Percentiles rank a stretch among this genome's conserved stretches.
phyloP scores from a whole-genome alignment of 2,113 vertebrate genomes.

The Oenanthe melanoleuca region DNA sequence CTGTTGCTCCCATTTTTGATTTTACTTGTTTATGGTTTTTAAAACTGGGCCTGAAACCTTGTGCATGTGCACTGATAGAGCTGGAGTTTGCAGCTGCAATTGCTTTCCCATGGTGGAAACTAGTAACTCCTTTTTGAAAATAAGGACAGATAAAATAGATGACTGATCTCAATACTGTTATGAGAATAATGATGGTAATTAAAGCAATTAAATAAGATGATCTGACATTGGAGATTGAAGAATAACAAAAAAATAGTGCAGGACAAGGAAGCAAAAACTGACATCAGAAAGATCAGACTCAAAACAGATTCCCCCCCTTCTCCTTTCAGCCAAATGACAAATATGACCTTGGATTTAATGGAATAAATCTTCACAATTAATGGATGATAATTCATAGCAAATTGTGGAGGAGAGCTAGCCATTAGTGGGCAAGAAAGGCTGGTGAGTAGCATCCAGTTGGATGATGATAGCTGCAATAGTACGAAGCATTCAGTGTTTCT shows the following conservation, averaged over 20 bases:
- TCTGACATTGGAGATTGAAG: not conserved
- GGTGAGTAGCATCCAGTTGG: not conserved
- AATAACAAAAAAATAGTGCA: not conserved
- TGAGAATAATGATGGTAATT: not conserved
- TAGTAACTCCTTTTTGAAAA: not conserved
- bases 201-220: not conserved
- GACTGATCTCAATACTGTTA: not conserved
- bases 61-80: not conserved
- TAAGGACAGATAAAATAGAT: not conserved
- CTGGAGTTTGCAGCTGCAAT: not conserved
- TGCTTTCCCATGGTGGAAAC: not conserved
- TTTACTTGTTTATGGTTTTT: not conserved
- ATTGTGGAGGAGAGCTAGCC: slow-evolving; percentile 4
- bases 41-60: not conserved
- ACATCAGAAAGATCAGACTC: not conserved
- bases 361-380: slow-evolving; percentile 34
- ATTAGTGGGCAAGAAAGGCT: not conserved
- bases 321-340: not conserved
- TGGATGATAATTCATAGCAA: slow-evolving; percentile 21
- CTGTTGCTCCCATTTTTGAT: not conserved
- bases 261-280: not conserved
- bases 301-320: not conserved
- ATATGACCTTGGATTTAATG: slow-evolving; percentile 39
- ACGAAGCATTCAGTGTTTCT: slow-evolving; percentile 1
- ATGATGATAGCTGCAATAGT: not conserved